Conservation (phyloP, 1,140 invertebrate genomes). For the Colletes latitarsis region DNA sequence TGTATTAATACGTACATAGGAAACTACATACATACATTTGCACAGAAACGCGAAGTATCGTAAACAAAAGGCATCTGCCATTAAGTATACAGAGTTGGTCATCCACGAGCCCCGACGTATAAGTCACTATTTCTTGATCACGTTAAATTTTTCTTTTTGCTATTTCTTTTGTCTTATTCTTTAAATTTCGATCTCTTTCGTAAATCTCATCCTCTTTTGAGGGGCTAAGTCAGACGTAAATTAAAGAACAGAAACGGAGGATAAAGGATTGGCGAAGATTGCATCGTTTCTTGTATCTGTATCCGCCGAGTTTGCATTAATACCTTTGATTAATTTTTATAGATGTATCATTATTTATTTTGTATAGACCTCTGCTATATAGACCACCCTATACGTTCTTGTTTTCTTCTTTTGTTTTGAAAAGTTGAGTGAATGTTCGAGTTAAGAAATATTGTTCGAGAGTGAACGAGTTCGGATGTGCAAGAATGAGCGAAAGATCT, state of each 20-base stretch:
- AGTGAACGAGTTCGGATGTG: conserved; percentile 42
- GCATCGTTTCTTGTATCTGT: conserved; percentile 44
- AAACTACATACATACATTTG: conserved; percentile 51
- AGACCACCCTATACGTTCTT: conserved; percentile 52
- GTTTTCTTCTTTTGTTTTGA: conserved; percentile 22
- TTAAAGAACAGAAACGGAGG: neutral
- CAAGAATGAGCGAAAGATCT: conserved; percentile 48
- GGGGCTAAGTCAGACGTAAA: neutral
- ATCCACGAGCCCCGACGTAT: conserved; percentile 21
- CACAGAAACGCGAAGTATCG: conserved; percentile 37
- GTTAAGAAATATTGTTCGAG: conserved; percentile 38
- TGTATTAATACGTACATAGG: conserved; percentile 57
- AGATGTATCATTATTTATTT: conserved; percentile 78
- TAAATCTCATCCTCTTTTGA: neutral
- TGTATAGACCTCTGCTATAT: conserved; percentile 75
- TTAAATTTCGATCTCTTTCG: neutral
- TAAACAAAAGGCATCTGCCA: conserved; percentile 27
- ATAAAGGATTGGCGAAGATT: conserved; percentile 1
- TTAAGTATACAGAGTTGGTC: conserved; percentile 1
- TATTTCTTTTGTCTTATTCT: neutral
- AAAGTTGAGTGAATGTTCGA: conserved; percentile 50
- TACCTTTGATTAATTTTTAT: conserved; percentile 58
- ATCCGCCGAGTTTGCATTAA: conserved; percentile 46
- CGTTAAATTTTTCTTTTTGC: conserved; percentile 16
- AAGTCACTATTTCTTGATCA: conserved; percentile 27